These are phyloP conservation scores for Dendrocopos noguchii DNA, from an alignment of 2,113 vertebrate genomes.

Conservation along the genomic window DNA sequence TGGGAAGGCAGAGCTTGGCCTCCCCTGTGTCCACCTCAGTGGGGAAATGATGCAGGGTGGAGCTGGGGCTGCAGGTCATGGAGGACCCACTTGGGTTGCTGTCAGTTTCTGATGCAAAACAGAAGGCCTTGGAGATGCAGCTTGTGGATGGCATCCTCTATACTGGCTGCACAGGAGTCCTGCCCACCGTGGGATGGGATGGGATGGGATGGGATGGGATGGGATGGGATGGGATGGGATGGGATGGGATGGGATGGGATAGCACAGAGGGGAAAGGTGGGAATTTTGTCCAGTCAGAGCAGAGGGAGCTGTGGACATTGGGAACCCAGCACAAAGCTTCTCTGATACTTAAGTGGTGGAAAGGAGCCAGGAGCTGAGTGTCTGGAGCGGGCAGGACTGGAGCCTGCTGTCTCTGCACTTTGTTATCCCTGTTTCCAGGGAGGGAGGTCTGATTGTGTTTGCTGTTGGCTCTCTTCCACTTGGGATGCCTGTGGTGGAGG, in stretches of 20 bases:
- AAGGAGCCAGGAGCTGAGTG: not conserved
- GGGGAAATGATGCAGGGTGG: not conserved
- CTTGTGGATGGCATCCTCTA: rapidly evolving
- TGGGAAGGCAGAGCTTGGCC: not conserved
- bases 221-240: not conserved
- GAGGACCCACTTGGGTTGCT: not conserved
- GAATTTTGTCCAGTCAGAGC: not conserved
- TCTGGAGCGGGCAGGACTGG: not conserved
- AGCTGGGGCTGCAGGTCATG: not conserved
- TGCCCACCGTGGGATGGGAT: rapidly evolving
- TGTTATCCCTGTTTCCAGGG: not conserved
- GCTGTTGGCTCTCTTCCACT: slow-evolving; percentile 1
- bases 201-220: not conserved
- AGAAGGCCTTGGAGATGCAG: not conserved
- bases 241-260: not conserved
- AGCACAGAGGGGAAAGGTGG: not conserved
- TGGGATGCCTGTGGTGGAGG: not conserved
- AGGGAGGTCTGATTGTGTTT: not conserved
- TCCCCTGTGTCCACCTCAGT: rapidly evolving
- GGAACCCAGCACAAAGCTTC: not conserved
- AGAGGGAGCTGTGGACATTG: rapidly evolving
- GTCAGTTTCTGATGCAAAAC: not conserved
- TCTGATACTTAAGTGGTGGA: not conserved
- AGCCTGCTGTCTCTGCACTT: not conserved
- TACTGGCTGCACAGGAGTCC: rapidly evolving